Evolutionary conservation across 1,140 invertebrate species (phyloP).

Genomic region (Heliothis virescens): DNA sequence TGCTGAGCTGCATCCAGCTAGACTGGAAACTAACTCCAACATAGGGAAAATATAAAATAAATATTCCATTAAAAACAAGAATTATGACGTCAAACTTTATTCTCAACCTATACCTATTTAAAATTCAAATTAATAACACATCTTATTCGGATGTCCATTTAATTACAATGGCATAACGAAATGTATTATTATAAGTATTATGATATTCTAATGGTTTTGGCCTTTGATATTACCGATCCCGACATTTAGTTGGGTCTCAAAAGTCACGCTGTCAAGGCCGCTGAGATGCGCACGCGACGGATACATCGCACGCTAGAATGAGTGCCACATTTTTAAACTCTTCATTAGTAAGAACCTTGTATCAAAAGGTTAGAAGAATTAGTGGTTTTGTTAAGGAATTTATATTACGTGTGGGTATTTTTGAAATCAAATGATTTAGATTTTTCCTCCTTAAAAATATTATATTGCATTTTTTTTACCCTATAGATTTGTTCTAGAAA

Average conservation of each 20-base stretch:
- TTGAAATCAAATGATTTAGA: neutral
- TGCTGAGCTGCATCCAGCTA: too few species aligned
- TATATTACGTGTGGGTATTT: constrained; percentile 6
- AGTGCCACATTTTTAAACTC: constrained; percentile 46
- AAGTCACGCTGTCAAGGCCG: constrained; percentile 79
- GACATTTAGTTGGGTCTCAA: constrained; percentile 70
- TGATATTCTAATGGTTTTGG: constrained; percentile 67
- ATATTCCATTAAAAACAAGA: neutral
- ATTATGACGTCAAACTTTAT: neutral
- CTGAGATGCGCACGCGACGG: constrained; percentile 56
- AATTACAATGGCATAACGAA: constrained; percentile 14
- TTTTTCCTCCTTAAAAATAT: too few species aligned
- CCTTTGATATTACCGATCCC: constrained; percentile 69
- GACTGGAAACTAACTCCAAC: neutral
- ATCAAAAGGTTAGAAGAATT: constrained; percentile 15
- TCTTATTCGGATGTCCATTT: constrained; percentile 16
- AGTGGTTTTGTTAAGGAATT: neutral
- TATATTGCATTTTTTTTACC: too few species aligned
- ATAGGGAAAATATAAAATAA: neutral
- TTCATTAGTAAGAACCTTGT: constrained; percentile 15
- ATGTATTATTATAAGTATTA: constrained; percentile 66
- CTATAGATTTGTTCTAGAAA: too few species aligned
- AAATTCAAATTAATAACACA: neutral
- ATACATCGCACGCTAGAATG: neutral
- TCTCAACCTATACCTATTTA: too few species aligned